Base-by-base conservation (phyloP, 2,888 invertebrate genomes). In the Andrena camellia region DNA sequence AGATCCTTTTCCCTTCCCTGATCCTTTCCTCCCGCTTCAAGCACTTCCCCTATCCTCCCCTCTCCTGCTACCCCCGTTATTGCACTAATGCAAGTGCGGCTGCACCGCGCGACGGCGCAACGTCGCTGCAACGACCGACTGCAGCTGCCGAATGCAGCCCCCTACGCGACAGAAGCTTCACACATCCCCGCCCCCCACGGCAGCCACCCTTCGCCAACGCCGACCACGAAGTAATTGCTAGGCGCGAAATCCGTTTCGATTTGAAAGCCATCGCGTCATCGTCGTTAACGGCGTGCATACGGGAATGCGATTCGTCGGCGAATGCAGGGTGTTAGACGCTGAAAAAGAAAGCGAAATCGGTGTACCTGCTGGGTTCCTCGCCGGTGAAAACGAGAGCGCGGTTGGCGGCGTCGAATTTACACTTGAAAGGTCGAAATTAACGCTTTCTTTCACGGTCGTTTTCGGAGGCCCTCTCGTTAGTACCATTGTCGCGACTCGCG, bases 1-100 rank as follows among this genome's bases (percentile, higher is more conserved):
- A 89, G 89, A 89, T 87, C 87, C 87, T 89, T 88, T 42, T 85
- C 85, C 84, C 81, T 82, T 82, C 79, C 76, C 80, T 83, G 69
- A 81, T 86, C 75, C 84, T 85, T 82, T 81, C 74, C 86, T 85
- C 81, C 82, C 78, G 62, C 83, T 78, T 79, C 75, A 68, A 74
- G 67, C 72, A 70, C 62, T 59, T 81, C 72, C 69, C 70, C 73
- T 64, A 63, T 48, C 66, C 75, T 1, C 54, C 59, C 31, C 26
- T 48, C 68, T 17, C 63, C 78, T 35, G 26, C 8, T n/a, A 23
- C 83, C 82, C 78, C 86, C 87, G 78, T 84, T 87, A 89, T 87
- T 87, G 87, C 88, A 81, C 76, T 83, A 84, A 87, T 80, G 86
- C 86, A 87, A 86, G 77, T 75, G 76, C 67, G 74, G 62, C 79